A percentile compares a stretch with the other conserved stretches of the same genome.
Conservation (phyloP, 1,140 invertebrate species). For the Lasaia peninsularis region DNA sequence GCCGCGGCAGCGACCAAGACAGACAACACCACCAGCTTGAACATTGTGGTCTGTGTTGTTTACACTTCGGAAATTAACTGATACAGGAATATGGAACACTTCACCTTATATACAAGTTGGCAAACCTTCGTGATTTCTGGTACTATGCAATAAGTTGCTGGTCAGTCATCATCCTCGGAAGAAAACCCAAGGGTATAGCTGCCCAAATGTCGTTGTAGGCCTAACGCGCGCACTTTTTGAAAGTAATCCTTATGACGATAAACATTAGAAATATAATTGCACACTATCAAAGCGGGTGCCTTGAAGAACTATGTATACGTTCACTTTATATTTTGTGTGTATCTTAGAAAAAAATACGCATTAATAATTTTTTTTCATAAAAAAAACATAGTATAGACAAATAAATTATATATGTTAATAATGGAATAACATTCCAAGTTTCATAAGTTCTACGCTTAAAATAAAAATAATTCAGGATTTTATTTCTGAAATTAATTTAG, state of each 20-base stretch:
- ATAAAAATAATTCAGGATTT: too few relatives aligned
- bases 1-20: conserved; percentile 66
- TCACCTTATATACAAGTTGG: conserved; percentile 52
- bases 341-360: too few relatives aligned
- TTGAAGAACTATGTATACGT: too few relatives aligned
- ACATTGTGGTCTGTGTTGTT: conserved; percentile 76
- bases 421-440: too few relatives aligned
- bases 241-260: conserved; percentile 17
- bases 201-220: conserved; percentile 11
- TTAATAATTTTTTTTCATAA: too few relatives aligned
- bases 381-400: too few relatives aligned
- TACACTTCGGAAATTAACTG: conserved; percentile 48
- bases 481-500: too few relatives aligned
- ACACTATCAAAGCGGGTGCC: too few relatives aligned
- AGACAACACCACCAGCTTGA: conserved; percentile 80
- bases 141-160: conserved; percentile 57
- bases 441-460: too few relatives aligned
- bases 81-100: conserved; percentile 29
- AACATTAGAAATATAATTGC: conserved; percentile 14
- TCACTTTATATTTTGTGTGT: too few relatives aligned
- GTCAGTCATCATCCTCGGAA: conserved; percentile 42
- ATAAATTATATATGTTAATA: too few relatives aligned
- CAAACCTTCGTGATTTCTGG: conserved; percentile 54
- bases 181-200: conserved; percentile 37
- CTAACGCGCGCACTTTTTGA: conserved; percentile 12